Evolutionary conservation across 2,888 invertebrate species (phyloP).

Genomic region (Aspidapion aeneum): DNA sequence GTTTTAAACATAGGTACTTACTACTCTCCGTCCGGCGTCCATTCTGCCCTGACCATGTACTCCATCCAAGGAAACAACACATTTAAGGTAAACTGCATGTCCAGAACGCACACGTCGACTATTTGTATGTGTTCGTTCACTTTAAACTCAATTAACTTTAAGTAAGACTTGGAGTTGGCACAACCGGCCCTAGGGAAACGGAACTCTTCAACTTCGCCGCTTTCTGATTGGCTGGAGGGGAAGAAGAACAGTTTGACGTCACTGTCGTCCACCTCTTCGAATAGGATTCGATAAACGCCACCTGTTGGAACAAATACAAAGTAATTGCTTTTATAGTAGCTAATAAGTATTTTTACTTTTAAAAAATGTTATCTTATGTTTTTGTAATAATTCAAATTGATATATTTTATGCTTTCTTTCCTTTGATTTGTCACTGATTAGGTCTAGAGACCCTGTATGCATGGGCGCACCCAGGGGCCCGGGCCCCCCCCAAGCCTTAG

Average conservation of each 20-base stretch:
- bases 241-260: slow-evolving; percentile 90
- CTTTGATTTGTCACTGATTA: too few species aligned
- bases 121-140: slow-evolving; percentile 64
- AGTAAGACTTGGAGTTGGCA: slow-evolving; percentile 83
- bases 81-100: slow-evolving; percentile 71
- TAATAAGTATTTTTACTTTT: too few species aligned
- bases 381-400: too few species aligned
- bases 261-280: slow-evolving; percentile 84
- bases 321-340: too few species aligned
- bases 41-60: slow-evolving; percentile 92
- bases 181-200: slow-evolving; percentile 88
- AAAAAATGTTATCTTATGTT: too few species aligned
- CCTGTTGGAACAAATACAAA: slow-evolving; percentile 55
- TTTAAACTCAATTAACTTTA: slow-evolving; percentile 81
- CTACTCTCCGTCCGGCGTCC: slow-evolving; percentile 90
- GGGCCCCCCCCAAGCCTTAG: too few species aligned
- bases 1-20: too few species aligned
- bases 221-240: slow-evolving; percentile 75
- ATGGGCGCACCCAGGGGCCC: too few species aligned
- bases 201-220: slow-evolving; percentile 80
- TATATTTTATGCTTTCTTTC: too few species aligned
- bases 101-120: slow-evolving; percentile 70
- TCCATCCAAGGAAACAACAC: slow-evolving; percentile 91
- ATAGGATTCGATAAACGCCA: slow-evolving; percentile 75
- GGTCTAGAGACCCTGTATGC: too few species aligned